These are phyloP conservation scores for Oligia strigilis DNA, from an alignment of 2,888 invertebrate genomes.

Conservation along the genomic window DNA sequence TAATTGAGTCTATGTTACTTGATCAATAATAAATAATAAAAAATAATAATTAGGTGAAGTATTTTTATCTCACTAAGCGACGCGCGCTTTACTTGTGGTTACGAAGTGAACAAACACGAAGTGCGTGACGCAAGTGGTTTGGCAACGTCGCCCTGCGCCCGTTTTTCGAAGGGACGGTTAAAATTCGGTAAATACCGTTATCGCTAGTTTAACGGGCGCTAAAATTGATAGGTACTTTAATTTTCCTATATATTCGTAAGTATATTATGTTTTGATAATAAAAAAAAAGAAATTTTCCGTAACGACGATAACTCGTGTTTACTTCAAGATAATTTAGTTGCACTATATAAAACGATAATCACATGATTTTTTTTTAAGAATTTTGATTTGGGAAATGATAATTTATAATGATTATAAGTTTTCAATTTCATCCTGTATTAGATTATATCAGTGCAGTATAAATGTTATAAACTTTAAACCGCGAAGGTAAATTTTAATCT, in stretches of 20 bases:
- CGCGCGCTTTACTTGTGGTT: background rate
- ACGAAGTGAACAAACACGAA: background rate
- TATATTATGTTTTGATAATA: too few relatives aligned
- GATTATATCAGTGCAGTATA: background rate
- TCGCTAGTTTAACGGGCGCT: background rate
- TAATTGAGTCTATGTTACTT: too few relatives aligned
- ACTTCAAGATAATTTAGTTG: background rate
- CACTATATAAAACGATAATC: too few relatives aligned
- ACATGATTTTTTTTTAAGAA: too few relatives aligned
- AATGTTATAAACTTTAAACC: background rate
- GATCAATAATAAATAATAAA: too few relatives aligned
- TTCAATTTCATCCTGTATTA: too few relatives aligned
- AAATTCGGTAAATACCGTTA: background rate
- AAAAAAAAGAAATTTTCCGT: too few relatives aligned
- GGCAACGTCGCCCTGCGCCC: background rate
- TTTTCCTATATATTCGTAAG: too few relatives aligned
- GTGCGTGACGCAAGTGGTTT: background rate
- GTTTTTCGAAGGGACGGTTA: background rate
- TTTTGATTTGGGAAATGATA: too few relatives aligned
- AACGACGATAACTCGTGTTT: too few relatives aligned
- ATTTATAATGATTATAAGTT: too few relatives aligned
- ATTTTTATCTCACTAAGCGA: background rate
- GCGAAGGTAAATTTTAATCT: background rate
- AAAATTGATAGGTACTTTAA: background rate
- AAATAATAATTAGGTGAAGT: background rate